Conservation (phyloP, 2,888 invertebrate species). For the Rhogogaster chlorosoma region DNA sequence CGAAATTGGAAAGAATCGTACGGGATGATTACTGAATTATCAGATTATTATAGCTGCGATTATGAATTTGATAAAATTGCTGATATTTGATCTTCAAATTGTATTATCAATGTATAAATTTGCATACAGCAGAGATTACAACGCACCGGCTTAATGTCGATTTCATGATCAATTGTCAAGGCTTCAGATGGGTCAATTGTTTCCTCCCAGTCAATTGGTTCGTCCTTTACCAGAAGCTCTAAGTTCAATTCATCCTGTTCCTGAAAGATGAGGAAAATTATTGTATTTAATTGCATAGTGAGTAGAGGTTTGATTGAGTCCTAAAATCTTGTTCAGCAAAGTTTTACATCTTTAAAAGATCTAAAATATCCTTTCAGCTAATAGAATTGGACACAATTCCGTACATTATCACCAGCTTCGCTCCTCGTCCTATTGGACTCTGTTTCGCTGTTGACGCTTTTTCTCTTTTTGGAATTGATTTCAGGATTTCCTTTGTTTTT, state of each 20-base stretch:
- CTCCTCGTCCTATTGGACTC: constrained; percentile 75
- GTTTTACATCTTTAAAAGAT: not conserved
- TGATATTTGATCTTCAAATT: constrained; percentile 11
- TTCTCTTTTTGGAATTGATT: constrained; percentile 70
- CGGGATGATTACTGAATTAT: not conserved
- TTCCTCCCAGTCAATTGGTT: constrained; percentile 87
- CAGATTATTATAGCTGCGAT: not conserved
- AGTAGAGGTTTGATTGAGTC: not conserved
- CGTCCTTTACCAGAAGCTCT: constrained; percentile 80
- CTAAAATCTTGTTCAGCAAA: not conserved
- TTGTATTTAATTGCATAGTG: not conserved
- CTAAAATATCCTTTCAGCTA: not conserved
- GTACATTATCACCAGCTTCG: constrained; percentile 71
- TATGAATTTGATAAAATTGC: constrained; percentile 25
- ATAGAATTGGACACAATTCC: constrained; percentile 27
- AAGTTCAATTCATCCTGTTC: constrained; percentile 73
- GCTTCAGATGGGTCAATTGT: constrained; percentile 84
- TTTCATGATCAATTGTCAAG: constrained; percentile 84
- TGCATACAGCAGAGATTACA: not conserved
- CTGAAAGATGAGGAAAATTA: constrained; percentile 32
- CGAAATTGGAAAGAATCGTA: not conserved
- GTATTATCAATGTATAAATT: constrained; percentile 19
- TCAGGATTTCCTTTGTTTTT: constrained; percentile 73
- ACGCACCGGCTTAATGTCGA: constrained; percentile 85
- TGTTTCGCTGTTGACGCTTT: constrained; percentile 66